A percentile compares a stretch with the other conserved stretches of the same genome.
Conservation (phyloP, 30 jellyfish, hydroid and myxozoan genomes). For the Phacellophora camtschatica region DNA sequence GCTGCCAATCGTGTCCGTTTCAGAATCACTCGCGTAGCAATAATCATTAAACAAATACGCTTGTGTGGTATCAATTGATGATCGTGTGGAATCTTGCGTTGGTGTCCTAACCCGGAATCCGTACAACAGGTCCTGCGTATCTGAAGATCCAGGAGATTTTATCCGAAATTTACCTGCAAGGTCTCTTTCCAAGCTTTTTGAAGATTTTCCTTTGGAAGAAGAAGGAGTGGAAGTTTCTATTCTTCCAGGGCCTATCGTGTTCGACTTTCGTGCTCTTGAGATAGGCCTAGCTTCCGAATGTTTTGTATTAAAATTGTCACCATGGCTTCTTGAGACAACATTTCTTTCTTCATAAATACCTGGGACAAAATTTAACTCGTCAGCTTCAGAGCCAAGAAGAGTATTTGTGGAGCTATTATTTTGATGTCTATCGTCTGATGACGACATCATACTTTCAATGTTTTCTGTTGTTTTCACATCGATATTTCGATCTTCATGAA, state of each 20-base stretch:
- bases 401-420: too few relatives aligned
- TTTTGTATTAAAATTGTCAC: background rate
- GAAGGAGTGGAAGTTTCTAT: background rate
- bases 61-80: slow-evolving; percentile 70
- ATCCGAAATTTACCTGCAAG: background rate
- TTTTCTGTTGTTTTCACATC: too few relatives aligned
- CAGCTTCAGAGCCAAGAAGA: background rate
- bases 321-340: slow-evolving; percentile 55
- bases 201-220: background rate
- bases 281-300: slow-evolving; percentile 48
- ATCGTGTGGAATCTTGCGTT: slow-evolving; percentile 47
- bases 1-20: slow-evolving; percentile 31
- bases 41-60: slow-evolving; percentile 61
- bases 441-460: too few relatives aligned
- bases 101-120: slow-evolving; percentile 59
- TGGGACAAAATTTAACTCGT: slow-evolving; percentile 52
- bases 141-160: slow-evolving; percentile 4
- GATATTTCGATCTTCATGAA: too few relatives aligned
- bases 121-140: slow-evolving; percentile 22
- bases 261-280: slow-evolving; percentile 5
- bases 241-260: slow-evolving; percentile 30
- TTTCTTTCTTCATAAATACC: slow-evolving; percentile 48
- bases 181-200: slow-evolving; percentile 39
- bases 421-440: too few relatives aligned
- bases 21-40: slow-evolving; percentile 76